These are phyloP conservation scores for Teleiodes luculella DNA, from an alignment of 2,888 invertebrate genomes.

Conservation along the genomic window DNA sequence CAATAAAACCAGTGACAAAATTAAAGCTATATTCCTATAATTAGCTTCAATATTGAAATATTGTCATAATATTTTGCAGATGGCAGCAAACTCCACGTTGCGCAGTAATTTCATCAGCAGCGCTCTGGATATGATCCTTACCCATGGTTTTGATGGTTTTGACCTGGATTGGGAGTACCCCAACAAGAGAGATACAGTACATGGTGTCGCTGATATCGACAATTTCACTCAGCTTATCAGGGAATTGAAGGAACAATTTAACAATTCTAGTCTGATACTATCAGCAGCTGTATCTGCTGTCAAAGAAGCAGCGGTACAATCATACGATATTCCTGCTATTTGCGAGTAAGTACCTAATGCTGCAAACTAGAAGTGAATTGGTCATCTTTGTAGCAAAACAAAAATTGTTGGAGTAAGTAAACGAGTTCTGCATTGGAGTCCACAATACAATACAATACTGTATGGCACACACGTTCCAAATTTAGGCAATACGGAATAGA, in stretches of 20 bases:
- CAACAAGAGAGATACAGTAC: slow-evolving; percentile 69
- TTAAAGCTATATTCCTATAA: no score
- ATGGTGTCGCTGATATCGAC: slow-evolving; percentile 60
- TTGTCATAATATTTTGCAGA: no score
- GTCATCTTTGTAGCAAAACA: no score
- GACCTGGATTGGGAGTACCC: slow-evolving; percentile 88
- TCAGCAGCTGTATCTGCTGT: slow-evolving; percentile 81
- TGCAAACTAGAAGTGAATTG: no score
- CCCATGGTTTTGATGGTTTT: slow-evolving; percentile 83
- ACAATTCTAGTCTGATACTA: slow-evolving; percentile 68
- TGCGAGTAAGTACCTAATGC: slow-evolving; percentile 54
- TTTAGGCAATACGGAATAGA: no score
- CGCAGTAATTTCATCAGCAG: slow-evolving; percentile 78
- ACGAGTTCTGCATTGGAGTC: no score
- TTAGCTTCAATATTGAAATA: no score
- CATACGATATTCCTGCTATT: slow-evolving; percentile 80
- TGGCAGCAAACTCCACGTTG: slow-evolving; percentile 55
- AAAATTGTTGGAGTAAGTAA: no score
- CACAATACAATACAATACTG: no score
- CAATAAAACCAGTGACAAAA: no score
- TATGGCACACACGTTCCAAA: no score
- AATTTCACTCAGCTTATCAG: slow-evolving; percentile 75
- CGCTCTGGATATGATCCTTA: slow-evolving; percentile 71
- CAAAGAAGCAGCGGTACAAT: slow-evolving; percentile 59
- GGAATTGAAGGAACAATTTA: slow-evolving; percentile 77